A percentile compares a stretch with the other conserved stretches of the same genome.
These are phyloP conservation scores for Drosophila percnosoma DNA, from an alignment of 2,888 invertebrate genomes.

Conservation along the genomic window DNA sequence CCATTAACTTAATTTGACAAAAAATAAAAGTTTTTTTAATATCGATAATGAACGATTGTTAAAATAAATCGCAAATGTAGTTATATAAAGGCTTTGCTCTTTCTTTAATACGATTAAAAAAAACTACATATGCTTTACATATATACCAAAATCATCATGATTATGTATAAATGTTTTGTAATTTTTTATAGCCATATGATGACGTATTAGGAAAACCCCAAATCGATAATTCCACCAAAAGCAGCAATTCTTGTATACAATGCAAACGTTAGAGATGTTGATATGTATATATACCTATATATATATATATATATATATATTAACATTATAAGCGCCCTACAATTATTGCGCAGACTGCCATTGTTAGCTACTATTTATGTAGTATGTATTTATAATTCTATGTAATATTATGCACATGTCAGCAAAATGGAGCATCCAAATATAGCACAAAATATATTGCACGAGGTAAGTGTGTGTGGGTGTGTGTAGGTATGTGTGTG, in stretches of 20 bases:
- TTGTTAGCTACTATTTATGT: slow-evolving; percentile 26
- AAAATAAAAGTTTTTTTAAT: not conserved
- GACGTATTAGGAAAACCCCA: slow-evolving; percentile 14
- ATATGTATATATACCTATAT: not conserved
- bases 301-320: not conserved
- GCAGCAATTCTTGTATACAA: slow-evolving; percentile 13
- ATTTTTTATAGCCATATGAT: slow-evolving; percentile 6
- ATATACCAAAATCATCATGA: not conserved
- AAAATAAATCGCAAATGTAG: not conserved
- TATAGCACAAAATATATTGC: slow-evolving; percentile 22
- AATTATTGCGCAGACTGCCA: slow-evolving; percentile 12
- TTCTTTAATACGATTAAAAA: not conserved
- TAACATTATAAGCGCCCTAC: slow-evolving; percentile 14
- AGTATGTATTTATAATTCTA: slow-evolving; percentile 35
- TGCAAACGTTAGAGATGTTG: slow-evolving; percentile 21
- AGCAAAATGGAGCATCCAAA: slow-evolving; percentile 28
- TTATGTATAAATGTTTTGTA: slow-evolving; percentile 15
- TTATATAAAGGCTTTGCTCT: not conserved
- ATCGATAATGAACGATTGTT: not conserved
- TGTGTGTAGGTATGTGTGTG: slow-evolving; percentile 2
- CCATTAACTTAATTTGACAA: not conserved
- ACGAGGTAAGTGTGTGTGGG: slow-evolving; percentile 5
- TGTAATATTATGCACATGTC: slow-evolving; percentile 17
- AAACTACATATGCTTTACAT: not conserved
- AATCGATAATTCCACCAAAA: slow-evolving; percentile 41